Base-by-base conservation (phyloP, 2,888 invertebrate genomes). In the Ormyrus labotus region DNA sequence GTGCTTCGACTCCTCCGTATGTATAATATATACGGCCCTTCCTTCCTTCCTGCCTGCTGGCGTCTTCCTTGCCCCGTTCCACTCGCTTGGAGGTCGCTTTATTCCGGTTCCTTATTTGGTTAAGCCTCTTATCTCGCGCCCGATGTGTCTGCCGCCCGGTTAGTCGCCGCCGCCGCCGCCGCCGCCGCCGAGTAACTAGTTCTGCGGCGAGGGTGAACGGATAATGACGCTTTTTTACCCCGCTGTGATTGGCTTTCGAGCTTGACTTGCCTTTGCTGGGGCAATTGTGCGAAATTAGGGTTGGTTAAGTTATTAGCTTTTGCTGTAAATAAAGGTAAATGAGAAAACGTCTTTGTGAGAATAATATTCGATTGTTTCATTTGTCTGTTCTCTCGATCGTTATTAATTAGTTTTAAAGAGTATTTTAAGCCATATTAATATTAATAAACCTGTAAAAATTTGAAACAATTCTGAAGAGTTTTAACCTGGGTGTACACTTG, bases 21-120 rank as follows among this genome's bases (percentile, higher is more conserved):
- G 19, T 19, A n/a, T n/a, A 53, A 7, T 68, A 8, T 69, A 9
- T 47, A 47, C 45, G 45, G 13, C 50, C 45, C 68, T 58, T 60
- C 60, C 71, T 60, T 71, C 50, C 45, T 57, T 50, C 67, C 11
- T 63, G 47, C 47, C n/a, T 61, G 60, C 47, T 45, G 58, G 51
- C 74, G 53, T 34, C 10, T 64, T 48, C 63, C 68, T 68, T 47
- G 53, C 60, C 7, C 53, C 48, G 34, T 69, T 53, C 68, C 71
- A 63, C 48, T 53, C 58, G 50, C 73, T 74, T 64, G 8, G 50
- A 70, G 34, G 58, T 64, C 58, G 60, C 80, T 75, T 75, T 71
- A 80, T 76, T 80, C 72, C 71, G 68, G 63, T 51, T 81, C 73
- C 77, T 80, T 77, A 74, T 81, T 81, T 81, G 78, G 72, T 78